These are phyloP conservation scores for Tachycineta bicolor DNA, from an alignment of 2,113 vertebrate species.

Conservation along the genomic window DNA sequence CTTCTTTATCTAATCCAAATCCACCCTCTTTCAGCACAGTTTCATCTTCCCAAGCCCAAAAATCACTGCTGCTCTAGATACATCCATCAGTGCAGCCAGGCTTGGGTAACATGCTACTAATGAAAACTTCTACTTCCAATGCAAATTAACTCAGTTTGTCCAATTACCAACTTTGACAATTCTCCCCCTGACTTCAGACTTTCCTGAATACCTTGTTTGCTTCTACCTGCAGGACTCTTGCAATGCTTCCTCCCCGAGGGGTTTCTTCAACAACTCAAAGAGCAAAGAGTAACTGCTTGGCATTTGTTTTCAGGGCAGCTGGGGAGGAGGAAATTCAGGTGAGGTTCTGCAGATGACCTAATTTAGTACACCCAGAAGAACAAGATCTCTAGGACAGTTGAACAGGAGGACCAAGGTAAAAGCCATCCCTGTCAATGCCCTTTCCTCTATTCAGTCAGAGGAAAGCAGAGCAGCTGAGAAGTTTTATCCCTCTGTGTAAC, in stretches of 20 bases:
- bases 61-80: neutral
- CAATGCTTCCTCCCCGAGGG: neutral
- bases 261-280: neutral
- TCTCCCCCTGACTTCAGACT: neutral
- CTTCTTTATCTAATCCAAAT: neutral
- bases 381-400: neutral
- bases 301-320: neutral
- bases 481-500: neutral
- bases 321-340: neutral
- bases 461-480: neutral
- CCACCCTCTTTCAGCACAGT: neutral
- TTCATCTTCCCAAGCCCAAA: neutral
- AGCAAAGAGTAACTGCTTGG: neutral
- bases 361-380: neutral
- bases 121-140: neutral
- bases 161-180: neutral
- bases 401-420: neutral
- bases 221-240: neutral
- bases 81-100: neutral
- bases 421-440: rapidly evolving
- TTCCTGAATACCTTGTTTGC: neutral
- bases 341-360: neutral
- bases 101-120: neutral
- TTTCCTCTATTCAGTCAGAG: neutral
- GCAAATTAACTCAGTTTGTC: neutral